Evolutionary conservation across 1,140 invertebrate genomes (phyloP), one percentile per base, ranked within the genome.

Genomic region (Mycetomoellerius zeteki): DNA sequence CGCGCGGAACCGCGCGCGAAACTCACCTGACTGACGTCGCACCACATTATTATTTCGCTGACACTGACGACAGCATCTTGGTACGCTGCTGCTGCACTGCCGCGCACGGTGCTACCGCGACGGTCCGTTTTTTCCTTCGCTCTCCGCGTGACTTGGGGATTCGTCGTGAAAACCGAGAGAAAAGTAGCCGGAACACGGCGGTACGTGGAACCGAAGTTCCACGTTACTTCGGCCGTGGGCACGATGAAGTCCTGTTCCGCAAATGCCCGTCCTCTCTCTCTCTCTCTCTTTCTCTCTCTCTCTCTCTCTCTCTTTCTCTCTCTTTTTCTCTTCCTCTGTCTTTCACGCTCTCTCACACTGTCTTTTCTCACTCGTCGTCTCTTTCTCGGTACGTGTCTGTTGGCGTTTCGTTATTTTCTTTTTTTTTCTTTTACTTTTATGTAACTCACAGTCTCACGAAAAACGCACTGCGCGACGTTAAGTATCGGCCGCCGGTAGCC

Each of bases 1-100:
- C 30, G 75, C 85, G 85, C 30, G 76, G 78, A 86, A 87, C 88
- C 85, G 67, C 86, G 85, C 85, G 81, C 86, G 16, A 87, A 91
- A 95, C 94, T 95, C 94, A 95, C 95, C 95, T 95, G 95, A 93
- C 93, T 93, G 94, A 95, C 93, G 94, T 95, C 95, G 95, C 94
- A 95, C 95, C 94, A 95, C 95, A 95, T 95, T 94, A 94, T 95
- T 95, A 94, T 94, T 94, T 95, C 92, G 94, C 94, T 95, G 93
- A 93, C 94, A 93, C 90, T 89, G 93, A 93, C 91, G 94, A 95
- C 94, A 95, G 94, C 95, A 95, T 95, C 93, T 95, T 94, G 94
- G 91, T 91, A 86, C 92, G 92, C 92, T 93, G 90, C 90, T 91
- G 88, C 93, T 93, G 90, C 91, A 91, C 87, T 91, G 93, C 90